These are phyloP conservation scores for Calameuta pallipes DNA, from an alignment of 2,888 invertebrate genomes.

Conservation along the genomic window DNA sequence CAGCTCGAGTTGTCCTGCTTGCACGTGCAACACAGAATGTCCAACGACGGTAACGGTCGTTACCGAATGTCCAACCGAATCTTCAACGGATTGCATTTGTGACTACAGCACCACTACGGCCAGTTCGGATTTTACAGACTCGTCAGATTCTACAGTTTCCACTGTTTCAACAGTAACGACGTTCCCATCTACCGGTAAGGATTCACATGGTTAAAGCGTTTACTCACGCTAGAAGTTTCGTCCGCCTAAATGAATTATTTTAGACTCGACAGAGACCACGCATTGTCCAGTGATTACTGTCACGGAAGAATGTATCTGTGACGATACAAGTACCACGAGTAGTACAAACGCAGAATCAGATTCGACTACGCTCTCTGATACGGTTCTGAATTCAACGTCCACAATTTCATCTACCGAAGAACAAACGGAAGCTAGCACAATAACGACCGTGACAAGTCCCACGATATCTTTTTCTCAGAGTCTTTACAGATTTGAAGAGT, in stretches of 20 bases:
- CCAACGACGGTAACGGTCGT: neutral
- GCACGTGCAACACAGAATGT: neutral
- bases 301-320: no score
- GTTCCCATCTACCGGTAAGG: neutral
- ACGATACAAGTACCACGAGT: no score
- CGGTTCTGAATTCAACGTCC: neutral
- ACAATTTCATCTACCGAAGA: neutral
- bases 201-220: neutral
- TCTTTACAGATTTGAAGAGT: constrained; percentile 15
- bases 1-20: neutral
- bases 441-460: constrained; percentile 5
- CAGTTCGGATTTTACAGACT: neutral
- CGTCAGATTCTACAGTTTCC: neutral
- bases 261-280: no score
- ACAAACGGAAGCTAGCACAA: neutral
- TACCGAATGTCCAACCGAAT: neutral
- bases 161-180: neutral
- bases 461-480: constrained; percentile 13
- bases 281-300: no score
- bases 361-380: no score
- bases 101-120: neutral
- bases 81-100: neutral
- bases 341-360: no score
- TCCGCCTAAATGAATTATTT: no score
- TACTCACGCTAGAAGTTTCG: neutral